Conservation (phyloP, 2,113 vertebrate species). For the Amblyornis subalaris region DNA sequence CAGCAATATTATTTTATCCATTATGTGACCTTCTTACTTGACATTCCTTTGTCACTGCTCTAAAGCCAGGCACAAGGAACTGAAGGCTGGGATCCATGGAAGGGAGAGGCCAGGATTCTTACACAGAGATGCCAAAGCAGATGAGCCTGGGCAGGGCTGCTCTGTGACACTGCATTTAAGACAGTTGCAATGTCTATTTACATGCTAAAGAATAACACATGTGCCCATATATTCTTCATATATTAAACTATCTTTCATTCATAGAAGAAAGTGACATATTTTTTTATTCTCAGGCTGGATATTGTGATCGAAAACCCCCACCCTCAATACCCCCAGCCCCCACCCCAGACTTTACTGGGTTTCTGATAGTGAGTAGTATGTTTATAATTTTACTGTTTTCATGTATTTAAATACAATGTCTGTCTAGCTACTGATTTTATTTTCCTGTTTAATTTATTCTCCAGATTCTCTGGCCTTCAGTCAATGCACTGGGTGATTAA, state of each 20-base stretch:
- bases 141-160: background rate
- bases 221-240: background rate
- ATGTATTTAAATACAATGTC: background rate
- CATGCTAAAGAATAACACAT: background rate
- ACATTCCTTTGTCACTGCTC: background rate
- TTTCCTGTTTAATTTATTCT: constrained; percentile 27
- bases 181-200: background rate
- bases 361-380: background rate
- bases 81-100: background rate
- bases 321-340: background rate
- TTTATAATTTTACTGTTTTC: background rate
- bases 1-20: background rate
- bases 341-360: background rate
- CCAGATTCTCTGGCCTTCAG: background rate
- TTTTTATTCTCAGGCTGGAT: background rate
- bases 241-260: background rate
- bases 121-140: background rate
- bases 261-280: background rate
- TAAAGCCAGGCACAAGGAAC: background rate
- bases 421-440: background rate
- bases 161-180: background rate
- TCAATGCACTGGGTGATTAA: constrained; percentile 44
- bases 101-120: background rate
- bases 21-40: background rate
- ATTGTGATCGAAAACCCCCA: background rate